Percentiles rank a stretch among this genome's conserved stretches.
phyloP scores from a whole-genome alignment of 2,797 vertebrate species.

The Thunnus albacares region DNA sequence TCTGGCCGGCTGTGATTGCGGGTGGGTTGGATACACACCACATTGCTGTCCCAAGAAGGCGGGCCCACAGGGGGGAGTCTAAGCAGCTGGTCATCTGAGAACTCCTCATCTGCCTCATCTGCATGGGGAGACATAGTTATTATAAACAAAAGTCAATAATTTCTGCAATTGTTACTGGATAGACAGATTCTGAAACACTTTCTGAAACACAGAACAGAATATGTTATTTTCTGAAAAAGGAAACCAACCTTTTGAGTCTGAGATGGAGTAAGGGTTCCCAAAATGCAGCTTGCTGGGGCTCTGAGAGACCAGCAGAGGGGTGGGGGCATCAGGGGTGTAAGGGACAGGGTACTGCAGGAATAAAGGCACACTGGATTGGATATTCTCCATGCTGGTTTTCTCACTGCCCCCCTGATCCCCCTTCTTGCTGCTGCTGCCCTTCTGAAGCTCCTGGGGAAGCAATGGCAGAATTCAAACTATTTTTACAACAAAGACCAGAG shows the following conservation, averaged over 20 bases:
- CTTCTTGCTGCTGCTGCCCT: conserved; percentile 82
- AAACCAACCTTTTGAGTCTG: conserved; percentile 78
- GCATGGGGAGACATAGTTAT: conserved; percentile 17
- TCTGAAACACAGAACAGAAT: no score
- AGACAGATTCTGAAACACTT: background rate
- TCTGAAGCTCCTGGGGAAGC: conserved; percentile 87
- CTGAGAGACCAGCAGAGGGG: conserved; percentile 87
- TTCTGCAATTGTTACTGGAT: background rate
- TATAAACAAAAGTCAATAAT: background rate
- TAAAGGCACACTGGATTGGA: conserved; percentile 81
- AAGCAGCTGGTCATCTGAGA: conserved; percentile 94
- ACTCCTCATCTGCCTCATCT: conserved; percentile 94
- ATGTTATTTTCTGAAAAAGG: background rate
- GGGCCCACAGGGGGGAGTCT: conserved; percentile 91
- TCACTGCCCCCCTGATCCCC: conserved; percentile 82
- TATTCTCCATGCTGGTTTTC: conserved; percentile 81
- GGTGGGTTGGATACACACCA: conserved; percentile 97
- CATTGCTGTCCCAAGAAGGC: conserved; percentile 94
- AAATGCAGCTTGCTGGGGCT: conserved; percentile 91
- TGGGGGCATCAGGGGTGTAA: conserved; percentile 88
- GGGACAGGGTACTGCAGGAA: conserved; percentile 89
- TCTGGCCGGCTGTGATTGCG: conserved; percentile 96
- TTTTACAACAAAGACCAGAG: conserved; percentile 9
- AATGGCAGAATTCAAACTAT: conserved; percentile 12
- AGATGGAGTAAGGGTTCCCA: conserved; percentile 92